Evolutionary conservation across 2,888 invertebrate species (phyloP).

Genomic region (Endomychus coccineus): DNA sequence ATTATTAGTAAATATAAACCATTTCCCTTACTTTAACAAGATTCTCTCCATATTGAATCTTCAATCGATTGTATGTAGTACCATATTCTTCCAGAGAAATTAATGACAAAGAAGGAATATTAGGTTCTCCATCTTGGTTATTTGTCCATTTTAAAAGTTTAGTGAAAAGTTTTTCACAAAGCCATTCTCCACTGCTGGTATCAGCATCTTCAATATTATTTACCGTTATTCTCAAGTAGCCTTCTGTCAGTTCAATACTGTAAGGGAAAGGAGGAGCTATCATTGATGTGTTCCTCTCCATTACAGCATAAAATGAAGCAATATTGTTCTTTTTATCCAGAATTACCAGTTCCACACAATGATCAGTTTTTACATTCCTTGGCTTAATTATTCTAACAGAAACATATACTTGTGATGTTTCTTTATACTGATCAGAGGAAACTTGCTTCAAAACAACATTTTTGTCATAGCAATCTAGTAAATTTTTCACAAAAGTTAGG

Average conservation of each 20-base stretch:
- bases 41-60: slow-evolving; percentile 67
- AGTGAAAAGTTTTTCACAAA: slow-evolving; percentile 49
- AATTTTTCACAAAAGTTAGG: slow-evolving; percentile 29
- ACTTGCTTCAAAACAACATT: slow-evolving; percentile 25
- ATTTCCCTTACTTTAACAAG: slow-evolving; percentile 63
- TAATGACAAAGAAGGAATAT: slow-evolving; percentile 54
- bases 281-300: slow-evolving; percentile 36
- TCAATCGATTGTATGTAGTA: slow-evolving; percentile 62
- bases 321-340: slow-evolving; percentile 40
- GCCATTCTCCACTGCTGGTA: slow-evolving; percentile 46
- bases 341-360: slow-evolving; percentile 36
- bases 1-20: too few relatives aligned
- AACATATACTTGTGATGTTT: slow-evolving; percentile 32
- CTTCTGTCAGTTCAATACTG: slow-evolving; percentile 33
- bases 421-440: slow-evolving; percentile 24
- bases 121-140: slow-evolving; percentile 37
- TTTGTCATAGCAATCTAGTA: slow-evolving; percentile 34
- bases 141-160: slow-evolving; percentile 59
- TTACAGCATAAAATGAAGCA: slow-evolving; percentile 47
- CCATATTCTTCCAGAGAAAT: slow-evolving; percentile 64
- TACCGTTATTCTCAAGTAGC: slow-evolving; percentile 40
- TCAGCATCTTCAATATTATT: slow-evolving; percentile 42
- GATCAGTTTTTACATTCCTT: slow-evolving; percentile 30
- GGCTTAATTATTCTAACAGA: slow-evolving; percentile 43
- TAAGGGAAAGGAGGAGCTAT: slow-evolving; percentile 48